Conservation (phyloP, 2,113 vertebrate genomes). For the Melanerpes formicivorus region DNA sequence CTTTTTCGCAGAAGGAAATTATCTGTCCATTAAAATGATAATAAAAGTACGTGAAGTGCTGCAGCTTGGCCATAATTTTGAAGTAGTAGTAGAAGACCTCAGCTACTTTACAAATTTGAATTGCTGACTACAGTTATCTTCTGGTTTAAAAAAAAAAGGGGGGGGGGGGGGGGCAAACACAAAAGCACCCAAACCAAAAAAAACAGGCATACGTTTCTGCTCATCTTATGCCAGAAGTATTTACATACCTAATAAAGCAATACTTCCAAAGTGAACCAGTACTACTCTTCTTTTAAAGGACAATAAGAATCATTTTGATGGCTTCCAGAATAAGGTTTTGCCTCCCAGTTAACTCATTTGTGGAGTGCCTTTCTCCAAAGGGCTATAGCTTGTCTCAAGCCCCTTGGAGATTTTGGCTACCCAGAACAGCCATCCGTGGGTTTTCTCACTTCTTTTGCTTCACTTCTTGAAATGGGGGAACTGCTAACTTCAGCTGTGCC, state of each 20-base stretch:
- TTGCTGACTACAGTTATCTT: not conserved
- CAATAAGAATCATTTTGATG: not conserved
- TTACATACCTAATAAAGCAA: not conserved
- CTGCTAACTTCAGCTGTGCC: constrained; percentile 16
- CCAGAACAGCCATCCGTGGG: not conserved
- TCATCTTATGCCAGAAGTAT: not conserved
- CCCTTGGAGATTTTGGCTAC: not conserved
- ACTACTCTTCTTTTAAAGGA: not conserved
- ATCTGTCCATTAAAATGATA: not conserved
- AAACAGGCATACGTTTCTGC: not conserved
- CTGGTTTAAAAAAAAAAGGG: not conserved
- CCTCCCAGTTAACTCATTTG: not conserved
- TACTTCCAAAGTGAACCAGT: not conserved
- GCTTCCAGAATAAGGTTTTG: not conserved
- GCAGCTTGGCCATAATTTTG: not conserved
- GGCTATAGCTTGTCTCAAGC: not conserved
- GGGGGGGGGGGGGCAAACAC: no score
- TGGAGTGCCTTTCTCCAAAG: not conserved
- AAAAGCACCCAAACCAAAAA: no score
- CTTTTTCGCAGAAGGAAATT: not conserved
- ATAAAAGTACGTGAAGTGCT: not conserved
- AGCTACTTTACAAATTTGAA: not conserved
- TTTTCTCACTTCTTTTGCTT: constrained; percentile 34
- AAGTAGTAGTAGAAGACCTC: not conserved
- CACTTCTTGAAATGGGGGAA: not conserved